A percentile compares a stretch with the other conserved stretches of the same genome.
These are phyloP conservation scores for Rhyzopertha dominica DNA, from an alignment of 1,140 invertebrate genomes.

Conservation along the genomic window DNA sequence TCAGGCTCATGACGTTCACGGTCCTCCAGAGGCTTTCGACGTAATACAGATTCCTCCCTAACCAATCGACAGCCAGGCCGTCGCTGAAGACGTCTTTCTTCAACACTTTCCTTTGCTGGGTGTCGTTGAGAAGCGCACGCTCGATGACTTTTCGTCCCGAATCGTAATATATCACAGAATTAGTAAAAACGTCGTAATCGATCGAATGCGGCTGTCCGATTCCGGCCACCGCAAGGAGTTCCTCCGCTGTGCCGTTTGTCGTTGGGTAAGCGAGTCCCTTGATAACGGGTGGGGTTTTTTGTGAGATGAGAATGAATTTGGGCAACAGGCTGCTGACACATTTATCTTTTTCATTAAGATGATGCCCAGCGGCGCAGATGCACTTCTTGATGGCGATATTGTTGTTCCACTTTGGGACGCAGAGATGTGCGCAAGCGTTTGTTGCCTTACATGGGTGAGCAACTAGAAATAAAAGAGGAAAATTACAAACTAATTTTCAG, in stretches of 20 bases:
- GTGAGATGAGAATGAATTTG: slow-evolving; percentile 60
- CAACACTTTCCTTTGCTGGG: slow-evolving; percentile 21
- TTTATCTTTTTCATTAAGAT: slow-evolving; percentile 48
- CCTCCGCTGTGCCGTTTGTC: slow-evolving; percentile 44
- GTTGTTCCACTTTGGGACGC: slow-evolving; percentile 58
- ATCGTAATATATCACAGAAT: slow-evolving; percentile 67
- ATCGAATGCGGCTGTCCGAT: slow-evolving; percentile 58
- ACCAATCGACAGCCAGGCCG: slow-evolving; percentile 74
- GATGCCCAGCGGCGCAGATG: slow-evolving; percentile 64
- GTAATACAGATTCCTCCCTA: slow-evolving; percentile 78
- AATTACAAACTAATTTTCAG: slow-evolving; percentile 5
- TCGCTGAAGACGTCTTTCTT: slow-evolving; percentile 58
- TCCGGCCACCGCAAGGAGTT: slow-evolving; percentile 55
- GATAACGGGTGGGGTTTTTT: slow-evolving; percentile 58
- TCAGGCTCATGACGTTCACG: slow-evolving; percentile 59
- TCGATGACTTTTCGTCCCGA: slow-evolving; percentile 46
- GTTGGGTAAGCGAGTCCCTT: slow-evolving; percentile 59
- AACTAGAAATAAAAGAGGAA: slow-evolving; percentile 43
- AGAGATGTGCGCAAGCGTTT: slow-evolving; percentile 73
- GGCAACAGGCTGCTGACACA: slow-evolving; percentile 36
- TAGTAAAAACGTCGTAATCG: slow-evolving; percentile 62
- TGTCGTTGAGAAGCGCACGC: slow-evolving; percentile 27
- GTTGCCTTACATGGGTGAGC: slow-evolving; percentile 64
- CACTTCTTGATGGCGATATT: slow-evolving; percentile 55
- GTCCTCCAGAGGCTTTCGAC: slow-evolving; percentile 60